phyloP scores from a whole-genome alignment of 2,797 vertebrate genomes.

The Microchirus variegatus region DNA sequence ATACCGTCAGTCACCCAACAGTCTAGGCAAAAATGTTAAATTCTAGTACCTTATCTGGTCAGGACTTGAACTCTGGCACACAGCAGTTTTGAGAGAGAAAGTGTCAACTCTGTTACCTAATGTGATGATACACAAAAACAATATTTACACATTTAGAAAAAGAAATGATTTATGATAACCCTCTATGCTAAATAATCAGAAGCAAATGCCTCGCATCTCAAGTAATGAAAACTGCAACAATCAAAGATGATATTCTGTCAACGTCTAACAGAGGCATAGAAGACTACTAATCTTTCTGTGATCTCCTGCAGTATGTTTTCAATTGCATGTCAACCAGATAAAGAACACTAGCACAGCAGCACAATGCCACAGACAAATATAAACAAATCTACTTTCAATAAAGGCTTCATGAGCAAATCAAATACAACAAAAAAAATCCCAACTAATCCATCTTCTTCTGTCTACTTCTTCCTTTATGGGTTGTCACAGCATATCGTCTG shows the following conservation, averaged over 20 bases:
- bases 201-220: background rate
- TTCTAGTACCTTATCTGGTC: constrained; percentile 69
- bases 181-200: background rate
- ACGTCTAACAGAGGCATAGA: no score
- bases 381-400: no score
- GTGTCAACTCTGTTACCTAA: background rate
- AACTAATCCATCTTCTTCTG: no score
- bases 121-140: constrained; percentile 3
- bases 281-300: no score
- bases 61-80: constrained; percentile 51
- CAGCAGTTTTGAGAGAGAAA: background rate
- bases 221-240: background rate
- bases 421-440: no score
- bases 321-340: no score
- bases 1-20: constrained; percentile 77
- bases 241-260: background rate
- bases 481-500: no score
- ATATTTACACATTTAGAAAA: background rate
- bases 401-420: no score
- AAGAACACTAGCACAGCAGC: no score
- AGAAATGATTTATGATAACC: background rate
- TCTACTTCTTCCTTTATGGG: no score
- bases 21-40: constrained; percentile 62
- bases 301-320: no score
- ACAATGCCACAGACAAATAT: no score